Base-by-base conservation (phyloP, 2,113 vertebrate genomes). In the Takifugu flavidus region DNA sequence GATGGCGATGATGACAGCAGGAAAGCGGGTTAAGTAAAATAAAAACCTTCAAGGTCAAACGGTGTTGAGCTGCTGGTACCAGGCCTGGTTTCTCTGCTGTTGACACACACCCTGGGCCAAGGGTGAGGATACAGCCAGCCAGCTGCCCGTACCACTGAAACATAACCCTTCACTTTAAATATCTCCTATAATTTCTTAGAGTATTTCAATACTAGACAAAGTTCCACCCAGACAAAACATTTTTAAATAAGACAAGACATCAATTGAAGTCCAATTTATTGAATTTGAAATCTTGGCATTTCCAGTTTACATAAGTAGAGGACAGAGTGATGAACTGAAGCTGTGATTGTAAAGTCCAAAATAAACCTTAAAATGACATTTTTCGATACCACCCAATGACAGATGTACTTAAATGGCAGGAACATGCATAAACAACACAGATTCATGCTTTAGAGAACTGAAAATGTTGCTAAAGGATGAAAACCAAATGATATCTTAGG, bases 241-340 rank as follows among this genome's bases (percentile, higher is more conserved):
- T 28, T 42, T 15, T 3, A 49, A 54, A 55, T 27, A 67, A 27
- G 3, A 67, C 26, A 34, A 53, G 53, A 43, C 5, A 7, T 72
- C 3, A 52, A 61, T 78, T 87, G 82, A 51, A 70, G 65, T 75
- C 68, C 77, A 86, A 74, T 89, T 90, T 87, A 90, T 91, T 90
- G 52, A 72, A 56, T 82, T 84, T 28, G 39, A 46, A 73, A 53
- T 58, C 77, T 74, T 82, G 83, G 76, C 63, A 62, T 70, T 85
- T 83, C 62, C 72, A 75, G 39, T 56, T 83, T 78, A 84, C 78
- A 86, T 76, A 67, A 85, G 75, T 61, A 57, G 70, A 82, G 76
- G 72, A 75, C 75, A 81, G 66, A 78, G 53, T 68, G 43, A 59
- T 51, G 4, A 34, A 67, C 74, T 70, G 15, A 39, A n/a, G 45